Conservation (phyloP, 2,113 vertebrate genomes). For the Perccottus glenii region DNA sequence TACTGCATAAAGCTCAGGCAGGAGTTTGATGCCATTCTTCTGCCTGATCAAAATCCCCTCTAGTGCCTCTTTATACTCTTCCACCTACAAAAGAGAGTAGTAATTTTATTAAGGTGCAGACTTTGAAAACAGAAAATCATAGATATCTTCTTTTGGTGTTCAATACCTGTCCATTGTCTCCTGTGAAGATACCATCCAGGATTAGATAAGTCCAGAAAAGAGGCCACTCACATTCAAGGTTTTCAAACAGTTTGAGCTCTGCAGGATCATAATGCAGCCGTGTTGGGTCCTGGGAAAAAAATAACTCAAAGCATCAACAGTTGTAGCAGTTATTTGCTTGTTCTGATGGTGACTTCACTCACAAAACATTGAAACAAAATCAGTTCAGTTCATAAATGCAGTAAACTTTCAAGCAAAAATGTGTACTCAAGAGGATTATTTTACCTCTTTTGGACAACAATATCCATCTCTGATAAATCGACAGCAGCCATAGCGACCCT, state of each 20-base stretch:
- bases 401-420: not conserved
- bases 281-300: conserved; percentile 84
- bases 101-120: not conserved
- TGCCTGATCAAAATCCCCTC: conserved; percentile 92
- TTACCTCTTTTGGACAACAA: conserved; percentile 94
- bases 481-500: conserved; percentile 97
- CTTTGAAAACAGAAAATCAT: no score
- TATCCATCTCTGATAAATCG: conserved; percentile 97
- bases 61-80: conserved; percentile 94
- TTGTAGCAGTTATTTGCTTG: no score
- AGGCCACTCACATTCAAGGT: conserved; percentile 98
- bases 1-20: conserved; percentile 95
- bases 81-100: conserved; percentile 77
- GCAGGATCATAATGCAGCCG: conserved; percentile 96
- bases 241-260: conserved; percentile 98
- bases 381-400: not conserved
- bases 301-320: not conserved
- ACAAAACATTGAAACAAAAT: no score
- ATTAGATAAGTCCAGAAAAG: conserved; percentile 98
- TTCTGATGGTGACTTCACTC: no score
- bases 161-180: conserved; percentile 89
- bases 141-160: not conserved
- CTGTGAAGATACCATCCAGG: conserved; percentile 91
- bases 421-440: not conserved
- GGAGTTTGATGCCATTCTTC: conserved; percentile 88